These are phyloP conservation scores for Thymelicus acteon DNA, from an alignment of 2,888 invertebrate genomes.

Conservation along the genomic window DNA sequence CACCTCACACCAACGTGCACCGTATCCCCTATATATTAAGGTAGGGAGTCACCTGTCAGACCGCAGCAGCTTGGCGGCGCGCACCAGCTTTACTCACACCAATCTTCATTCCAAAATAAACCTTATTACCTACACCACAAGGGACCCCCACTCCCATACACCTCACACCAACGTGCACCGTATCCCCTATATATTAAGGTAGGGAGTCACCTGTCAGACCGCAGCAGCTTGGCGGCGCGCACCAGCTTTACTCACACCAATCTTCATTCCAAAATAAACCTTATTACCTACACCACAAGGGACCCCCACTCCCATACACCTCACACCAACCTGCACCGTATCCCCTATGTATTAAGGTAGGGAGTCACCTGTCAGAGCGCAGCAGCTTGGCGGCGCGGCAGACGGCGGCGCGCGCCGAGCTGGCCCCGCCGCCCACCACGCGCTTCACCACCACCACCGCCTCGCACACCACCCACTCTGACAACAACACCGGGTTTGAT, in stretches of 20 bases:
- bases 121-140: background rate
- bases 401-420: constrained; percentile 69
- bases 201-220: too few species aligned
- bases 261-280: background rate
- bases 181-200: too few species aligned
- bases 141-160: too few species aligned
- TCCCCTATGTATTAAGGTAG: background rate
- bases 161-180: too few species aligned
- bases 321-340: background rate
- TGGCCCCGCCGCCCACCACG: constrained; percentile 75
- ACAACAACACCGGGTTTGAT: too few species aligned
- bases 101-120: background rate
- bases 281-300: background rate
- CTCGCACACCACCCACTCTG: constrained; percentile 80
- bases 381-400: constrained; percentile 71
- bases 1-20: too few species aligned
- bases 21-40: too few species aligned
- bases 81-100: too few species aligned
- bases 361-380: constrained; percentile 62
- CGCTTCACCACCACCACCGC: constrained; percentile 80
- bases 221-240: too few species aligned
- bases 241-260: background rate
- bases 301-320: too few species aligned
- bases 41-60: too few species aligned
- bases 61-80: too few species aligned